phyloP scores from a whole-genome alignment of 2,888 invertebrate species.

The Sesia apiformis region DNA sequence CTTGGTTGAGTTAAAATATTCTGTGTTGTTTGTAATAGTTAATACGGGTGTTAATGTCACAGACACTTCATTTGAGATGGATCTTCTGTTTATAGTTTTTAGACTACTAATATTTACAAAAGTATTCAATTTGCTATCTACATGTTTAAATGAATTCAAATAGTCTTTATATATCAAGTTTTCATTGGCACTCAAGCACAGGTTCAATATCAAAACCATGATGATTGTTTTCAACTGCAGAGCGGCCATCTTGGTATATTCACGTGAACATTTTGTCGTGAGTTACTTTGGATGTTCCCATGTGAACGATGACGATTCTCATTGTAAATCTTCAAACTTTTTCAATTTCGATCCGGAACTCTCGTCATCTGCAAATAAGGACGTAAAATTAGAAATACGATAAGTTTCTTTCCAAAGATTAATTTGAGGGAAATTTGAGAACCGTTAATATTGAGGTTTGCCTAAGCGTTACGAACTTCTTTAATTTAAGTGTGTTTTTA shows the following conservation, averaged over 20 bases:
- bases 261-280: slow-evolving; percentile 1
- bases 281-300: not conserved
- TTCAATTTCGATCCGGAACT: not conserved
- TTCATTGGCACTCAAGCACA: slow-evolving; percentile 17
- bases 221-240: slow-evolving; percentile 10
- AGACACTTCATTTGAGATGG: not conserved
- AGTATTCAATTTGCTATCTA: not conserved
- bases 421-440: not conserved
- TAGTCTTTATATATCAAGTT: slow-evolving; percentile 1
- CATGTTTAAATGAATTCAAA: not conserved
- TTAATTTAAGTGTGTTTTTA: no score
- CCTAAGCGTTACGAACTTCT: no score
- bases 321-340: not conserved
- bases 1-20: not conserved
- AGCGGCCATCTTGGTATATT: not conserved
- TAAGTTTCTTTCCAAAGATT: not conserved
- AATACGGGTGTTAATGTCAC: no score
- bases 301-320: not conserved
- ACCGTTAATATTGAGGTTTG: no score
- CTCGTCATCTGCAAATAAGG: not conserved
- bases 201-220: slow-evolving; percentile 16
- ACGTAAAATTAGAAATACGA: not conserved
- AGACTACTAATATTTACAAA: not conserved
- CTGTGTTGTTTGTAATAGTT: not conserved
- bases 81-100: not conserved